Conservation (phyloP, 2,797 vertebrate species). For the Gouania willdenowi region DNA sequence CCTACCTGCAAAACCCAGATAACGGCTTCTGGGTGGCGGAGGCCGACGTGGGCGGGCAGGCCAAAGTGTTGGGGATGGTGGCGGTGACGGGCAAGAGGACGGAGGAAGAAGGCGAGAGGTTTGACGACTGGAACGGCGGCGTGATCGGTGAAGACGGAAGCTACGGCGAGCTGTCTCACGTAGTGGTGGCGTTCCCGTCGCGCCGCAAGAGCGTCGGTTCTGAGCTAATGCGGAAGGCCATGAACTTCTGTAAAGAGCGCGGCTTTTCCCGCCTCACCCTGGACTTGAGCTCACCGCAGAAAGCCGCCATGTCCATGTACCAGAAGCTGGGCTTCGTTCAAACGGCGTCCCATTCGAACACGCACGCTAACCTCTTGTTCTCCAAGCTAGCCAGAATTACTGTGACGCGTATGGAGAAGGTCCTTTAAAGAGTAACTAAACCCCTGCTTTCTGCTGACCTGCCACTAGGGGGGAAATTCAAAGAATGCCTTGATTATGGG, state of each 20-base stretch:
- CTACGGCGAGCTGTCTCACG: constrained; percentile 51
- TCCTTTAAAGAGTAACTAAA: too few species aligned
- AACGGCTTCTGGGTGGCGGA: constrained; percentile 71
- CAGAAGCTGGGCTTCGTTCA: constrained; percentile 60
- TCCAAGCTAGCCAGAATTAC: constrained; percentile 59
- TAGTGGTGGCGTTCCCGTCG: constrained; percentile 44
- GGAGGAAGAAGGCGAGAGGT: constrained; percentile 19
- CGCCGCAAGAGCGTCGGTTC: constrained; percentile 48
- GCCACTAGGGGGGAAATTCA: too few species aligned
- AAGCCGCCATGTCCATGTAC: constrained; percentile 38
- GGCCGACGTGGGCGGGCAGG: constrained; percentile 35
- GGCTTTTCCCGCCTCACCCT: constrained; percentile 37
- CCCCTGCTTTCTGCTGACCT: too few species aligned
- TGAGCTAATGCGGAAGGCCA: constrained; percentile 38
- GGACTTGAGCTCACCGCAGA: constrained; percentile 62
- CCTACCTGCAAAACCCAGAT: constrained; percentile 61
- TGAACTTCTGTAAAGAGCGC: constrained; percentile 66
- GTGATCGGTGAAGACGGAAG: constrained; percentile 12
- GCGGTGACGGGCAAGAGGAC: constrained; percentile 34
- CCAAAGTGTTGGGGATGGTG: constrained; percentile 58
- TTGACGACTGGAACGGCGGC: constrained; percentile 40
- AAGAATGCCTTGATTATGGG: too few species aligned
- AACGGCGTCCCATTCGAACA: constrained; percentile 42
- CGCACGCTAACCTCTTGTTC: constrained; percentile 50
- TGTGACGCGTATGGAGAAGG: constrained; percentile 66